Evolutionary conservation across 1,140 invertebrate species (phyloP).

Genomic region (Eufriesea mexicana): DNA sequence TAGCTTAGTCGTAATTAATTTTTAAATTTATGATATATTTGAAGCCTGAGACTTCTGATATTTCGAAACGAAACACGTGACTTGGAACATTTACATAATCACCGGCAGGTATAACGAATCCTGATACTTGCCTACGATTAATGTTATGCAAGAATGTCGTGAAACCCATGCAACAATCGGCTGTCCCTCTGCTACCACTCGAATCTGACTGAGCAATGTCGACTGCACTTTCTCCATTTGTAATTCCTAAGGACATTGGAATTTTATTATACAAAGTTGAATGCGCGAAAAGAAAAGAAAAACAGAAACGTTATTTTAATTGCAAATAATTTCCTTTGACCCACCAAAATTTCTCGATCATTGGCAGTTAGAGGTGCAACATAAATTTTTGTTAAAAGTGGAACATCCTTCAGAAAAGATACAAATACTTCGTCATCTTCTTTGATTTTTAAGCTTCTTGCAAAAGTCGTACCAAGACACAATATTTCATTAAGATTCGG

Average conservation of each 20-base stretch:
- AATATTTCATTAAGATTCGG: slow-evolving; percentile 57
- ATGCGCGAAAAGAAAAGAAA: background rate
- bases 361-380: slow-evolving; percentile 78
- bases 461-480: slow-evolving; percentile 77
- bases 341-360: slow-evolving; percentile 84
- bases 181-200: slow-evolving; percentile 72
- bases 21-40: too few species aligned
- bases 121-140: slow-evolving; percentile 72
- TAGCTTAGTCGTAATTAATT: too few species aligned
- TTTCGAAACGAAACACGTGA: too few species aligned
- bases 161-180: slow-evolving; percentile 78
- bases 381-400: slow-evolving; percentile 68
- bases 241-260: slow-evolving; percentile 67
- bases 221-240: slow-evolving; percentile 76
- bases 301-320: background rate
- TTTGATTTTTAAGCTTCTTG: slow-evolving; percentile 74
- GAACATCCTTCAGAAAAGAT: slow-evolving; percentile 59
- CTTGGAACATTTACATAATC: too few species aligned
- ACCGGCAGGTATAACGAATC: too few species aligned
- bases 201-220: slow-evolving; percentile 75
- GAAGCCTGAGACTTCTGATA: too few species aligned
- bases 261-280: background rate
- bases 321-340: slow-evolving; percentile 4
- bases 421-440: slow-evolving; percentile 75
- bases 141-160: slow-evolving; percentile 71